Evolutionary conservation across 1,140 invertebrate species (phyloP).

Genomic region (Listronotus bonariensis): DNA sequence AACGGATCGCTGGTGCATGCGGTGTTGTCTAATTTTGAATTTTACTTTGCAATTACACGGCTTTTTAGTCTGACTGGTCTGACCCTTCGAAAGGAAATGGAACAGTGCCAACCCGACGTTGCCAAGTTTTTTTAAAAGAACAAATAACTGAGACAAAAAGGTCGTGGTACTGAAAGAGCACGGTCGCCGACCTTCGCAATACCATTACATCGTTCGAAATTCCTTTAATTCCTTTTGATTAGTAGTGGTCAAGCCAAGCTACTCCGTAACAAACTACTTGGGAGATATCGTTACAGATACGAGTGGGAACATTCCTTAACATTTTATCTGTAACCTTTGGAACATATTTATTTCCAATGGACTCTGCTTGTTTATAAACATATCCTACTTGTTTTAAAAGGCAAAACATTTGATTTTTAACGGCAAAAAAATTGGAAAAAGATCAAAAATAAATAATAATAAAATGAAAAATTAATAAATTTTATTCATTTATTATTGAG

Average conservation of each 20-base stretch:
- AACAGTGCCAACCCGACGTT: background rate
- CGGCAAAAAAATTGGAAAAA: too few relatives aligned
- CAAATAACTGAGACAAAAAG: constrained; percentile 2
- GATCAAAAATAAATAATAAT: too few relatives aligned
- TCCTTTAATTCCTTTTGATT: constrained; percentile 13
- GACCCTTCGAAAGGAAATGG: too few relatives aligned
- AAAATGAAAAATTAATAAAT: too few relatives aligned
- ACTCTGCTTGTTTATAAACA: too few relatives aligned
- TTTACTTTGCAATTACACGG: background rate
- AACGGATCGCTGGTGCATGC: constrained; percentile 9
- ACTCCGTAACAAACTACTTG: constrained; percentile 7
- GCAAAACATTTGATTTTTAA: too few relatives aligned
- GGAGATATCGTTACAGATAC: background rate
- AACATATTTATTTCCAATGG: too few relatives aligned
- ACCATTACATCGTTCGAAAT: constrained; percentile 13
- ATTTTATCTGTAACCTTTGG: too few relatives aligned
- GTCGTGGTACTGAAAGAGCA: constrained; percentile 21
- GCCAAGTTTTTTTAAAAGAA: background rate
- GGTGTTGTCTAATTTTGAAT: background rate
- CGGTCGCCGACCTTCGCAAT: constrained; percentile 24
- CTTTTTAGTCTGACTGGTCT: too few relatives aligned
- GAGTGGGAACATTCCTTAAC: too few relatives aligned
- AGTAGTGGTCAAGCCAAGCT: constrained; percentile 4
- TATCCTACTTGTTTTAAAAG: too few relatives aligned
- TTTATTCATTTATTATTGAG: too few relatives aligned